Conservation (phyloP, 2,797 vertebrate species). For the Brachyalestes nurse region DNA sequence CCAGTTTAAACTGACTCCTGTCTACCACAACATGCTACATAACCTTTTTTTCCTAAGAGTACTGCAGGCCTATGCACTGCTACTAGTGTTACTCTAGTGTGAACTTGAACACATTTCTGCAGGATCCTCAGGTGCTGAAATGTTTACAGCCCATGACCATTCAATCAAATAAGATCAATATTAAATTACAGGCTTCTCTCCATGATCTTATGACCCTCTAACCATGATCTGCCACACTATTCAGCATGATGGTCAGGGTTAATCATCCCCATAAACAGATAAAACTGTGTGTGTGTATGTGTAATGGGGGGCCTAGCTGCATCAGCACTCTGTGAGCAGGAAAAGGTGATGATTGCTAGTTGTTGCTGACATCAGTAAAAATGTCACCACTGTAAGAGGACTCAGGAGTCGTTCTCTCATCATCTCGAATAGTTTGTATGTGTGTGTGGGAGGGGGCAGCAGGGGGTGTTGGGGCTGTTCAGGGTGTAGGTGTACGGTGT, state of each 20-base stretch:
- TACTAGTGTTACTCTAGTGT: not conserved
- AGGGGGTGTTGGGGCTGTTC: not conserved
- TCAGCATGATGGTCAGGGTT: not conserved
- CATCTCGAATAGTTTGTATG: constrained; percentile 27
- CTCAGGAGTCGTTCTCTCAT: constrained; percentile 15
- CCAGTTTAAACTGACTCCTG: constrained; percentile 16
- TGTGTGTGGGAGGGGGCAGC: not conserved
- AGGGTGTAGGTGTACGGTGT: constrained; percentile 26
- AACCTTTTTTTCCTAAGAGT: not conserved
- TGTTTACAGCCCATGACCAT: not conserved
- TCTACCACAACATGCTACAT: not conserved
- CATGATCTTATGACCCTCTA: not conserved
- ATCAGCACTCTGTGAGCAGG: constrained; percentile 14
- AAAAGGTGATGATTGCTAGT: constrained; percentile 30
- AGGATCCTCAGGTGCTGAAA: not conserved
- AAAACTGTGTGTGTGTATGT: constrained; percentile 1
- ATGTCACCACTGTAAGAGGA: not conserved
- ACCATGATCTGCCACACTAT: not conserved
- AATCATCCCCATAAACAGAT: not conserved
- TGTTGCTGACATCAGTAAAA: constrained; percentile 33
- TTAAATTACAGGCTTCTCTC: constrained; percentile 6
- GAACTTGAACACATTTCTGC: not conserved
- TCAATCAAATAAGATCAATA: constrained; percentile 17
- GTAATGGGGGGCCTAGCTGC: not conserved
- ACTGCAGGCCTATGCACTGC: not conserved